These are phyloP conservation scores for Siphlonurus alternatus DNA, from an alignment of 2,888 invertebrate species.

Conservation along the genomic window DNA sequence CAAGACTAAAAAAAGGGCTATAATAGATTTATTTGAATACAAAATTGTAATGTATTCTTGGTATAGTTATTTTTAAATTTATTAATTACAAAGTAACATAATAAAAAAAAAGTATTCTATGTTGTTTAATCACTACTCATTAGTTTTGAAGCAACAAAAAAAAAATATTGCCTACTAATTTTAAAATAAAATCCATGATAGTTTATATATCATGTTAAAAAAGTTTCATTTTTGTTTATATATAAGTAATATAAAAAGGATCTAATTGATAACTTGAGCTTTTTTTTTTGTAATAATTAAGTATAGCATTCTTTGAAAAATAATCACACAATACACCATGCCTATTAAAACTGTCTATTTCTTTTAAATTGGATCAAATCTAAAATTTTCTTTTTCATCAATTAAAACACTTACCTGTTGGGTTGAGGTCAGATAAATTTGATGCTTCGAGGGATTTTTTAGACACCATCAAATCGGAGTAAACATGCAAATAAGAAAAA, in stretches of 20 bases:
- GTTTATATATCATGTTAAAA: neutral
- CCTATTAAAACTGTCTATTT: neutral
- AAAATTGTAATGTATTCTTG: no score
- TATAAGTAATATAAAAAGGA: neutral
- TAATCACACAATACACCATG: neutral
- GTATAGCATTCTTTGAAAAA: neutral
- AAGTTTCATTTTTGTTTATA: neutral
- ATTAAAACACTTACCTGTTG: neutral
- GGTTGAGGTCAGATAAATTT: neutral
- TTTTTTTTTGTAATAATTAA: neutral
- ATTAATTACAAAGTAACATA: no score
- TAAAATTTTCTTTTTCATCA: neutral
- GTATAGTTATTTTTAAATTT: no score
- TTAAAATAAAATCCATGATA: neutral
- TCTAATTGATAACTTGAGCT: neutral
- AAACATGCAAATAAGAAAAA: neutral
- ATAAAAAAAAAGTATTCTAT: no score
- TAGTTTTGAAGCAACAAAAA: no score
- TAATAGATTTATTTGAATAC: no score
- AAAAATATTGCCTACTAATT: no score
- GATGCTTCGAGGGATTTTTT: neutral
- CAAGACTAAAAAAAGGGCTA: no score
- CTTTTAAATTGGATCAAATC: neutral
- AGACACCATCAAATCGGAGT: neutral
- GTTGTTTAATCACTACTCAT: no score